phyloP scores from a whole-genome alignment of 2,888 invertebrate genomes.

The Acronicta psi region DNA sequence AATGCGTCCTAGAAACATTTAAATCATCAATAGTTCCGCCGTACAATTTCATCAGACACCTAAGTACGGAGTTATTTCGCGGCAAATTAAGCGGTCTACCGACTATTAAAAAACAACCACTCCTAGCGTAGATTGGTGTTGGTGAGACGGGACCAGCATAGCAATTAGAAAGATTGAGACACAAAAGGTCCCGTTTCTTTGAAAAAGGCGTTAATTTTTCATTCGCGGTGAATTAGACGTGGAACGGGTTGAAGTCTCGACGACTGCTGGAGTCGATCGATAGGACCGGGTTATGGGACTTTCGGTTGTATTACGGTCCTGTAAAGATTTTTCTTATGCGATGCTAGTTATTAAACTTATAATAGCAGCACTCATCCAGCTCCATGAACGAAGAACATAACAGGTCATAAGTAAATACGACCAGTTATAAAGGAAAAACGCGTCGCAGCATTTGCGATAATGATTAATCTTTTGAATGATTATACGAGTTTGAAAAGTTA shows the following conservation, averaged over 20 bases:
- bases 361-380: background rate
- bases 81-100: constrained; percentile 59
- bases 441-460: background rate
- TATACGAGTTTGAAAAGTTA: background rate
- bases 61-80: constrained; percentile 49
- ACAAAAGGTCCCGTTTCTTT: constrained; percentile 59
- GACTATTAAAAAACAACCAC: constrained; percentile 56
- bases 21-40: constrained; percentile 31
- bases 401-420: background rate
- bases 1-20: constrained; percentile 39
- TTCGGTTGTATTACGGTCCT: constrained; percentile 29
- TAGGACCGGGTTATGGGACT: constrained; percentile 50
- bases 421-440: background rate
- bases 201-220: constrained; percentile 67
- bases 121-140: constrained; percentile 50
- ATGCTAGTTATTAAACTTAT: background rate
- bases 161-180: constrained; percentile 67
- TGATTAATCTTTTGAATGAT: too few relatives aligned
- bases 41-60: constrained; percentile 38
- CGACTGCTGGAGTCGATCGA: constrained; percentile 52
- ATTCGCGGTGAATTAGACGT: constrained; percentile 63
- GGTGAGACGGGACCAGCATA: constrained; percentile 57
- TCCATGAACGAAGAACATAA: background rate
- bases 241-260: constrained; percentile 52
- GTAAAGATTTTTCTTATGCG: constrained; percentile 10